Percentiles rank a stretch among this genome's conserved stretches.
Evolutionary conservation across 2,888 invertebrate species (phyloP).

Genomic region (Eueremaeus valkanovi): DNA sequence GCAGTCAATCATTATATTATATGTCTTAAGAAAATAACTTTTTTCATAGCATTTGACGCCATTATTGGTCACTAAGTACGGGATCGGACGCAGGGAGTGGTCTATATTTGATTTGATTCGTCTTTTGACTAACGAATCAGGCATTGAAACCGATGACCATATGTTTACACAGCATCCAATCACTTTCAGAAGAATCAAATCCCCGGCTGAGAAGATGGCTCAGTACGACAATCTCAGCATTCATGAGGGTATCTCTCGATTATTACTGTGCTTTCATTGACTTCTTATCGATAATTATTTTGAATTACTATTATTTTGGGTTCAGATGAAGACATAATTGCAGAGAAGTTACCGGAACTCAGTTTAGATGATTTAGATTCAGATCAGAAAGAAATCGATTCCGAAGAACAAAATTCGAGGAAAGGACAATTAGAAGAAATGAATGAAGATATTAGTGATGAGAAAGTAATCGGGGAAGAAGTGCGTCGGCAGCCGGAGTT

Average conservation of each 20-base stretch:
- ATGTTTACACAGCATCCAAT: constrained; percentile 36
- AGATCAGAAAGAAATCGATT: not conserved
- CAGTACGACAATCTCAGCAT: not conserved
- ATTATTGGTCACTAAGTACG: not conserved
- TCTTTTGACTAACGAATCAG: constrained; percentile 26
- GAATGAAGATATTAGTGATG: not conserved
- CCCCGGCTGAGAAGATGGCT: not conserved
- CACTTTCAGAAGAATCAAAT: constrained; percentile 38
- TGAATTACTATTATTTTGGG: not conserved
- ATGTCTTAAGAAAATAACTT: not conserved
- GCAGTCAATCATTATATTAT: not conserved
- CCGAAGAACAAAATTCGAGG: too few relatives aligned
- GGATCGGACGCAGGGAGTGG: constrained; percentile 30
- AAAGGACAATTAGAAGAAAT: not conserved
- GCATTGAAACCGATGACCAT: constrained; percentile 36
- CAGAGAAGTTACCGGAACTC: not conserved
- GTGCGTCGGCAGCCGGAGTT: not conserved
- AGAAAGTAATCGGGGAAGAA: not conserved
- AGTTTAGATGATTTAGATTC: not conserved
- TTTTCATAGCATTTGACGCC: constrained; percentile 37
- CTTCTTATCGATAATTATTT: not conserved
- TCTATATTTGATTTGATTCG: constrained; percentile 39
- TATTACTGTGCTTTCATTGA: not conserved
- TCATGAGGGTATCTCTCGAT: not conserved
- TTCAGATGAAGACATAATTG: not conserved